Conservation (phyloP, 2,888 invertebrate genomes). For the Papilio demoleus region DNA sequence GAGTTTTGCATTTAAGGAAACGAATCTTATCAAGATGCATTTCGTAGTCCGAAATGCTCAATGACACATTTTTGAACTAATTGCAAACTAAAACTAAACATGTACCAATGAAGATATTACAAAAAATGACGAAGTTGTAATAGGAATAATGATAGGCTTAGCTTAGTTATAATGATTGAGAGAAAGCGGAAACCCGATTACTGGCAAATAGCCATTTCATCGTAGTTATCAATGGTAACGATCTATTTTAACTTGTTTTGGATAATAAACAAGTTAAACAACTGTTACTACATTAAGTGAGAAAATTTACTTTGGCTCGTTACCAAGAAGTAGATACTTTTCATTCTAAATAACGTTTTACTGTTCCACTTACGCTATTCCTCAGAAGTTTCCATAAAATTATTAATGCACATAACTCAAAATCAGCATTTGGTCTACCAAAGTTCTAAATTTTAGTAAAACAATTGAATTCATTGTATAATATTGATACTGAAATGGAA, state of each 20-base stretch:
- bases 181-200: constrained; percentile 21
- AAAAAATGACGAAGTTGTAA: not conserved
- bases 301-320: not conserved
- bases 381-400: not conserved
- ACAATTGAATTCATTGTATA: no score
- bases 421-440: no score
- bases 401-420: not conserved
- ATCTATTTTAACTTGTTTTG: not conserved
- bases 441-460: no score
- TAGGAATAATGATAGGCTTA: not conserved
- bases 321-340: not conserved
- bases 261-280: not conserved
- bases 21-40: not conserved
- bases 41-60: no score
- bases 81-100: no score
- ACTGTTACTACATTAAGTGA: no score
- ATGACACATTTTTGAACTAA: no score
- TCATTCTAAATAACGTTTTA: not conserved
- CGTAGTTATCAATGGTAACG: constrained; percentile 5
- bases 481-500: no score
- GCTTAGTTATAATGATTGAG: constrained; percentile 8
- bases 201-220: constrained; percentile 16
- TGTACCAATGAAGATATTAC: no score
- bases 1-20: not conserved
- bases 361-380: not conserved